Evolutionary conservation across 1,140 invertebrate genomes (phyloP).

Genomic region (Planococcus citri): DNA sequence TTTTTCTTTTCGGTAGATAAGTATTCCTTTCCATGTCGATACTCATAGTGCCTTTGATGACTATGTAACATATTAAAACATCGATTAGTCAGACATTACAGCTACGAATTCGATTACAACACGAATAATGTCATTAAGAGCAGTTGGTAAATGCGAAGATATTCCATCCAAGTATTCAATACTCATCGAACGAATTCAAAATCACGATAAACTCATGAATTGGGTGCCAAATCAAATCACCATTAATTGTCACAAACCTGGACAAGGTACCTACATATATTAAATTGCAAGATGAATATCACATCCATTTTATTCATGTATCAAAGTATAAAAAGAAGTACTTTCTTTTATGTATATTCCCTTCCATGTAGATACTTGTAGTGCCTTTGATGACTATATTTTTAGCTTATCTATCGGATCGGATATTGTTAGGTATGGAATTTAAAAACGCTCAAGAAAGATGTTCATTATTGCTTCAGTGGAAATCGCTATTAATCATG

Average conservation of each 20-base stretch:
- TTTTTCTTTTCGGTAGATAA: constrained; percentile 47
- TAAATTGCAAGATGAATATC: not conserved
- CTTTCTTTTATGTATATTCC: constrained; percentile 66
- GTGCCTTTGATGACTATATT: constrained; percentile 80
- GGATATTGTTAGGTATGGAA: constrained; percentile 79
- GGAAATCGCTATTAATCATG: constrained; percentile 74
- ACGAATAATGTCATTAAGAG: constrained; percentile 72
- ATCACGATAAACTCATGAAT: constrained; percentile 21
- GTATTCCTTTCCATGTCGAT: constrained; percentile 57
- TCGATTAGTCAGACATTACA: constrained; percentile 81
- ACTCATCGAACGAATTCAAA: constrained; percentile 48
- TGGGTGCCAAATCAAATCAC: constrained; percentile 76
- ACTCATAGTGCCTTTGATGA: constrained; percentile 48
- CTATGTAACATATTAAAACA: constrained; percentile 61
- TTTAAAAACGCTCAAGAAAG: constrained; percentile 52
- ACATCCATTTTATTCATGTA: too few relatives aligned
- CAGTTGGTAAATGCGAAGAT: constrained; percentile 38
- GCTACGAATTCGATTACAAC: constrained; percentile 85
- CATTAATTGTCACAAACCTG: constrained; percentile 79
- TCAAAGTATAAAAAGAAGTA: not conserved
- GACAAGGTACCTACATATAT: constrained; percentile 54
- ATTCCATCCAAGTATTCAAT: constrained; percentile 59
- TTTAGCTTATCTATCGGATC: constrained; percentile 77
- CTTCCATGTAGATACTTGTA: constrained; percentile 88
- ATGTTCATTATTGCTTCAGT: constrained; percentile 51